Base-by-base conservation (phyloP, 2,888 invertebrate genomes). In the Ypsolopha sequella region DNA sequence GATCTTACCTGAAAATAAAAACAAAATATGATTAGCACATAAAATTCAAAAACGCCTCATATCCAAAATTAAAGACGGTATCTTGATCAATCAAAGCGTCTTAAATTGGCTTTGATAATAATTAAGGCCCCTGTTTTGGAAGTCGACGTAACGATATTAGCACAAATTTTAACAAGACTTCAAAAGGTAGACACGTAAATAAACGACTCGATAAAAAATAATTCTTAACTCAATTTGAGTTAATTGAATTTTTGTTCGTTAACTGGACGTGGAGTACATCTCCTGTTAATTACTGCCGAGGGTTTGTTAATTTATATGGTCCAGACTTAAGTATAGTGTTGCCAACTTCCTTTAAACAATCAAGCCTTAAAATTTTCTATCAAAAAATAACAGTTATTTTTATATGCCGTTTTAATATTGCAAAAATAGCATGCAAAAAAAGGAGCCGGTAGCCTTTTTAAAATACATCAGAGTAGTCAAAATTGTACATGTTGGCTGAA, bases 301-400 rank as follows among this genome's bases (percentile, higher is more conserved):
- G 79, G 79, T 78, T 80, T 76, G 81, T 80, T 80, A 81, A 82
- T 85, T 84, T 84, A 80, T 76, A 80, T 76, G 75, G 73, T 76
- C 74, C 70, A 71, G 72, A 68, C 76, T 78, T 73, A 65, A 72
- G 24, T 24, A n/a, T n/a, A 24, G 24, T 24, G 24, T 24, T 24
- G 24, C 24, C 24, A 24, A 24, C 24, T 24, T 24, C 24, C 24
- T 24, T 24, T 24, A 24, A 2, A 24, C 24, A 24, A 2, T 24
- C 24, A 24, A 24, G 24, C 2, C 2, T 24, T 24, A 24, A 24
- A 24, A 24, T n/a, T n/a, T n/a, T n/a, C n/a, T n/a, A n/a, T n/a
- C n/a, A n/a, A n/a, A n/a, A n/a, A n/a, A n/a, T n/a, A n/a, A n/a
- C n/a, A n/a, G n/a, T n/a, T n/a, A n/a, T n/a, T n/a, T n/a, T n/a